A percentile compares a stretch with the other conserved stretches of the same genome.
Conservation (phyloP, 1,140 invertebrate genomes). For the Calosoma granatense region DNA sequence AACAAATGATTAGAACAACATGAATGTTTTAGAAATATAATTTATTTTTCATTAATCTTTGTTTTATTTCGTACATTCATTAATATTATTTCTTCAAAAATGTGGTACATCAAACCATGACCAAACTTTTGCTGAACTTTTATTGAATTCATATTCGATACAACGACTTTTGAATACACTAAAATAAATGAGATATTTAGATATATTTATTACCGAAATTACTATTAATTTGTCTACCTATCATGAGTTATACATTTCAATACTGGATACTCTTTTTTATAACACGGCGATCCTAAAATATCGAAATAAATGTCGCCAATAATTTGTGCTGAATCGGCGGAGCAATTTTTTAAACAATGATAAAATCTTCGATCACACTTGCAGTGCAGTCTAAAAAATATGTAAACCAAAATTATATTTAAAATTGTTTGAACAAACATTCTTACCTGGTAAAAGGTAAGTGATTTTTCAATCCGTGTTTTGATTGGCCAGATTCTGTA, state of each 20-base stretch:
- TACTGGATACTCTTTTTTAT: constrained; percentile 52
- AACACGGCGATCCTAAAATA: constrained; percentile 53
- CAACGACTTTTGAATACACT: constrained; percentile 26
- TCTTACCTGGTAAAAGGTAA: too few relatives aligned
- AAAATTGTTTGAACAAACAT: too few relatives aligned
- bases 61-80: too few relatives aligned
- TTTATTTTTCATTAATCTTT: not conserved
- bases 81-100: not conserved
- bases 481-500: not conserved
- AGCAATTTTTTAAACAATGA: constrained; percentile 46
- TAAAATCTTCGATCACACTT: constrained; percentile 57
- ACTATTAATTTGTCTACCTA: not conserved
- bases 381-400: constrained; percentile 49
- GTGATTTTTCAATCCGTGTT: not conserved
- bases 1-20: not conserved
- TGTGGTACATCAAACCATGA: constrained; percentile 45
- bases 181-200: not conserved
- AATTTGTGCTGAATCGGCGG: constrained; percentile 37
- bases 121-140: constrained; percentile 32
- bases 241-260: constrained; percentile 42
- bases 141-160: constrained; percentile 38
- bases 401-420: too few relatives aligned
- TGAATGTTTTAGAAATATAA: not conserved
- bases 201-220: not conserved
- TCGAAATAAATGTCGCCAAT: constrained; percentile 59